Evolutionary conservation across 2,797 vertebrate species (phyloP).

Genomic region (Phaenicophaeus curvirostris): DNA sequence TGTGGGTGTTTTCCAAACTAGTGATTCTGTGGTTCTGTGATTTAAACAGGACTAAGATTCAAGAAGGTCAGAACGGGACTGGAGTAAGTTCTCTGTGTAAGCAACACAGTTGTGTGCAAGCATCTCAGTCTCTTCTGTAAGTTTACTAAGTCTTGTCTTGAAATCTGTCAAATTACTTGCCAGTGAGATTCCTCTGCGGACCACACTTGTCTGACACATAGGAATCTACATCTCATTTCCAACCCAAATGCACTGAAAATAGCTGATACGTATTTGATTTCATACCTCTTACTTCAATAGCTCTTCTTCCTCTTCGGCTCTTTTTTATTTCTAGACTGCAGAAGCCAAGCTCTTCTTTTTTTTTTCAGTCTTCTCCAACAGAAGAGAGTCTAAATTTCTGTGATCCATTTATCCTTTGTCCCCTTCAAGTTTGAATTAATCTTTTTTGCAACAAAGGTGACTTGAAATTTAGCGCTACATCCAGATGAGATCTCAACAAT

Average conservation of each 20-base stretch:
- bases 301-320: neutral
- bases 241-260: neutral
- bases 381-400: neutral
- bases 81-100: neutral
- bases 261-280: neutral
- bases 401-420: neutral
- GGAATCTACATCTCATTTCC: neutral
- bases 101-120: neutral
- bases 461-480: neutral
- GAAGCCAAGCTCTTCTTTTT: neutral
- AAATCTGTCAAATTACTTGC: neutral
- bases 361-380: neutral
- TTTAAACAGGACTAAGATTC: neutral
- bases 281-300: neutral
- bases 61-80: neutral
- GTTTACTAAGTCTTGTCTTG: neutral
- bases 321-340: neutral
- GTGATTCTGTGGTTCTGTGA: neutral
- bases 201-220: neutral
- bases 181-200: neutral
- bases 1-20: too few relatives aligned
- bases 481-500: neutral
- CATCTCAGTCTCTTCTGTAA: neutral
- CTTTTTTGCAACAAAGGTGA: neutral
- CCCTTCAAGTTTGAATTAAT: neutral